Base-by-base conservation (phyloP, 1,140 invertebrate species). In the Ceratina australensis region DNA sequence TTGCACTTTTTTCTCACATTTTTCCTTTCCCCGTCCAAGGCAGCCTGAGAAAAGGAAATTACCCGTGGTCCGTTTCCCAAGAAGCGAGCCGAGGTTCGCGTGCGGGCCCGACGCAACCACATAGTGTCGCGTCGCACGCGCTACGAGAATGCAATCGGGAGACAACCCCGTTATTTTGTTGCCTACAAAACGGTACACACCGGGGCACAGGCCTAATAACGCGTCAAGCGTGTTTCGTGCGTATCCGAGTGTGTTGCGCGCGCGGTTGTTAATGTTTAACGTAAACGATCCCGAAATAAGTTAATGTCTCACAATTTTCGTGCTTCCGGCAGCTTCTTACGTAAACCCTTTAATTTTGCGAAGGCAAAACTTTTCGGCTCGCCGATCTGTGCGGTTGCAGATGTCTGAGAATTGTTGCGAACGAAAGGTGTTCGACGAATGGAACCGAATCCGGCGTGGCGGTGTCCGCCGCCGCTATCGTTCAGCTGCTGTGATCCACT, bases 231-330 rank as follows among this genome's bases (percentile, higher is more conserved):
- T 72, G 75, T 64, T 67, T 24, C 22, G 1, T 24, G 5, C 4
- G 16, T 2, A 52, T n/a, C 15, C 2, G 52, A 59, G 28, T 8
- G 54, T 56, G 26, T n/a, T n/a, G n/a, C n/a, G 47, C 10, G 33
- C 33, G 52, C 52, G 52, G 52, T 18, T n/a, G 52, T 18, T 33
- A 50, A 68, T 33, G 16, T 71, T 56, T 20, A 63, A 13, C 22
- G n/a, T 24, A 61, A 57, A 24, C 28, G 26, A 72, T 71, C n/a
- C 20, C 15, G 4, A 2, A 24, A 16, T 12, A 20, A 59, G 33
- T 26, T 24, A 65, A 52, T 72, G 54, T 59, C 71, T 26, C 20
- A n/a, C 65, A 74, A 82, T 83, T 74, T 33, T 74, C 61, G 26
- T 47, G 54, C n/a, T 72, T 82, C 52, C 47, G 76, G n/a, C 7